Evolutionary conservation across 1,140 invertebrate species (phyloP), one percentile per base, ranked within the genome.

Genomic region (Neoseiulus cucumeris): DNA sequence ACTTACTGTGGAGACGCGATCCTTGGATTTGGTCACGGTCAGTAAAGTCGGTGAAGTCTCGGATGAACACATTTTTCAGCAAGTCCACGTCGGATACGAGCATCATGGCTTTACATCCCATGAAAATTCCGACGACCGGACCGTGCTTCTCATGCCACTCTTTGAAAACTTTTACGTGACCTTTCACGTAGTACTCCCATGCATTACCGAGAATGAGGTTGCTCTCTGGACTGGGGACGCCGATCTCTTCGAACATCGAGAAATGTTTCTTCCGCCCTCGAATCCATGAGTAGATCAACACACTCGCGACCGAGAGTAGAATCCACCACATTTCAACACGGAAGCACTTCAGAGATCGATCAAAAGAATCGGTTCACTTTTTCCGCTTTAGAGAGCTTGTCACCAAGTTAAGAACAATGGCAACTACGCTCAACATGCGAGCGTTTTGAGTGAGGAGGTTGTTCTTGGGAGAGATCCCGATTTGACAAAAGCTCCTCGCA

Each of bases 71-170:
- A 20, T 73, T 70, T 42, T 74, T 74, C 25, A 76, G 64, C 25
- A 75, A n/a, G 18, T 77, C 72, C n/a, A 71, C 64, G 66, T 77
- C 75, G 1, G 66, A 64, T 7, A 77, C 70, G 1, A 76, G 71
- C 7, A 77, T 55, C 33, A 65, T 70, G 4, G 74, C 75, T 51
- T 69, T 71, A 20, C 65, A 51, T 1, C 76, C 76, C 20, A 71
- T 51, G 64, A 71, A 77, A 64, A 70, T 76, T 4, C 76, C 76
- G 41, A 73, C 71, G 7, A 75, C 68, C 45, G 71, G 67, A 1
- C 76, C 76, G 68, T 73, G 74, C 33, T 72, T 66, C 44, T 70
- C 44, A 1, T 72, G 65, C 75, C 75, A 78, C 64, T 73, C 59
- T 25, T 25, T 59, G 22, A 59, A 59, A 12, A 41, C 64, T n/a